A percentile compares a stretch with the other conserved stretches of the same genome.
Conservation (phyloP, 2,888 invertebrate species). For the Spodoptera littoralis region DNA sequence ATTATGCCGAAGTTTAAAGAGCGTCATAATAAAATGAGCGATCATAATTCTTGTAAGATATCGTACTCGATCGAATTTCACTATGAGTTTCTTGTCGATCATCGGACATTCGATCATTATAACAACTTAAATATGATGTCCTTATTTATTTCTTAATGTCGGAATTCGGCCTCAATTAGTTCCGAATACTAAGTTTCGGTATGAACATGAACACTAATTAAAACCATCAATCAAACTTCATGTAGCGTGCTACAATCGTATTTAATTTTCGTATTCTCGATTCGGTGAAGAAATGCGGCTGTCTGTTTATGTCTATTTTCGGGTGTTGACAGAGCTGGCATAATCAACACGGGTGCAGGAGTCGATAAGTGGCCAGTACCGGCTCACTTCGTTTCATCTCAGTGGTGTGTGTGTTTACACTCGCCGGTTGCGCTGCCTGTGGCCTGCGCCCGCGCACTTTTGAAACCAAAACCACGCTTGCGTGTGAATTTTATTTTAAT, state of each 20-base stretch:
- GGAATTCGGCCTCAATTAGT: too few relatives aligned
- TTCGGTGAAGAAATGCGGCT: constrained; percentile 56
- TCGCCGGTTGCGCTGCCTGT: constrained; percentile 64
- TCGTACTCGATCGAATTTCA: too few relatives aligned
- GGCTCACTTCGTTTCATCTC: constrained; percentile 81
- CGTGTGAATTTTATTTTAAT: constrained; percentile 58
- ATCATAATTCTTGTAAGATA: not conserved
- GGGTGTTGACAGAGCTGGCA: constrained; percentile 82
- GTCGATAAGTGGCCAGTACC: constrained; percentile 85
- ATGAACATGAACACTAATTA: too few relatives aligned
- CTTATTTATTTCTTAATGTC: not conserved
- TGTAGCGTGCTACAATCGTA: constrained; percentile 2
- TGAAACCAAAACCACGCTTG: constrained; percentile 66
- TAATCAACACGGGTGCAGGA: constrained; percentile 81
- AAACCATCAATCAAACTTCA: not conserved
- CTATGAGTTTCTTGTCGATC: too few relatives aligned
- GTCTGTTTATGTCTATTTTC: constrained; percentile 80
- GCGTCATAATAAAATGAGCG: not conserved
- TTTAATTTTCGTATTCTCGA: constrained; percentile 14
- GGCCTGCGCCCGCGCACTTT: constrained; percentile 66
- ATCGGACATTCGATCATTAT: not conserved
- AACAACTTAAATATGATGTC: not conserved
- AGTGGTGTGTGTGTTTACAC: constrained; percentile 78
- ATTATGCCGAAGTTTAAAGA: constrained; percentile 4
- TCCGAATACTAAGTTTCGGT: too few relatives aligned